Evolutionary conservation across 2,888 invertebrate genomes (phyloP), one percentile per base, ranked within the genome.

Genomic region (Scaptomyza cyrtandrae): DNA sequence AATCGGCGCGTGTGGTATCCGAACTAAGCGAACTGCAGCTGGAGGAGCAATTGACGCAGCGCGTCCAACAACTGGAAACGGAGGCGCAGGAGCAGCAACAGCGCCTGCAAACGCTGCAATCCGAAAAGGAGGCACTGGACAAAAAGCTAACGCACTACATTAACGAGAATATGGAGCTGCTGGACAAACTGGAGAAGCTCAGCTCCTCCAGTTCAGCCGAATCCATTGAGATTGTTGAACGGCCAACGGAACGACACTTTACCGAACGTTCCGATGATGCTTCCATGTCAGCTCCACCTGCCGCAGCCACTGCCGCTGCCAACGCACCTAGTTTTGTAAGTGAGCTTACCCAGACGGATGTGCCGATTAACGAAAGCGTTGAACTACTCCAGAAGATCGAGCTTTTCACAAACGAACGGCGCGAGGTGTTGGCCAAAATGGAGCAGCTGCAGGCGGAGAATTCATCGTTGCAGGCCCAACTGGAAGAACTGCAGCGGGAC

Each of bases 21-120:
- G 96, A 97, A 93, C 95, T 97, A 89, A 95, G 95, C 78, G 94
- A 95, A 7, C 95, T 96, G 39, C 95, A 96, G 83, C 91, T 96
- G 67, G 97, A 97, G 91, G 97, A 97, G 90, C 95, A 96, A 90
- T 92, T 96, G 49, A 95, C 94, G 55, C 89, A 91, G 1, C 80
- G 90, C 57, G 86, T 75, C 53, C 78, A 86, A 37, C 77, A 89
- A n/a, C 62, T 90, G 6, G 92, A 93, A 69, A 83, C 92, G 35
- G 94, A 94, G 80, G 93, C 94, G 66, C 93, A 93, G 53, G 93
- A 94, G 50, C 90, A 86, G 11, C 76, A 73, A 3, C 64, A 78
- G 13, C 67, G 79, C 24, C 59, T 89, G 0, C 78, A 93, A 37
- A 87, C 90, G 33, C 86, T 96, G 44, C 93, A 93, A 73, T 92